phyloP scores from a whole-genome alignment of 2,797 vertebrate species.

The Florisuga fusca region DNA sequence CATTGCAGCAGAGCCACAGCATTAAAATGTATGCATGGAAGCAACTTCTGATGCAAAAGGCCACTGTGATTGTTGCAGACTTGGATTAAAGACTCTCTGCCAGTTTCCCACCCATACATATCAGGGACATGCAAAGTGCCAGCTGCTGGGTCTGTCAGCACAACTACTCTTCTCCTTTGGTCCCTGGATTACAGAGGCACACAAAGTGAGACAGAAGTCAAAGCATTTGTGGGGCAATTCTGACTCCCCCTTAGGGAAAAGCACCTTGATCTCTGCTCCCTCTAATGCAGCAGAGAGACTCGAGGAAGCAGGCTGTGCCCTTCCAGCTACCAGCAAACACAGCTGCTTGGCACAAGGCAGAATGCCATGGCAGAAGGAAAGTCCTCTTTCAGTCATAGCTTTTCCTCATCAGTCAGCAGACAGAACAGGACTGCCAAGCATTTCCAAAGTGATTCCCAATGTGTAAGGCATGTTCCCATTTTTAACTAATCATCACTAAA shows the following conservation, averaged over 20 bases:
- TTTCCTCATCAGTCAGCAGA: not conserved
- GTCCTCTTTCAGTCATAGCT: not conserved
- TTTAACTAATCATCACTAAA: not conserved
- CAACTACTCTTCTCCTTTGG: not conserved
- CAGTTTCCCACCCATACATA: not conserved
- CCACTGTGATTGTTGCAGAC: not conserved
- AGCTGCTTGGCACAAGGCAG: not conserved
- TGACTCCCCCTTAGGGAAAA: not conserved
- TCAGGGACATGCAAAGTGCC: not conserved
- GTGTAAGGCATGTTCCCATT: not conserved
- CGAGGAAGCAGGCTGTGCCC: not conserved
- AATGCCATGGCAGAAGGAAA: not conserved
- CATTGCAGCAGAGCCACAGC: not conserved
- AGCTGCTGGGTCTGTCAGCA: not conserved
- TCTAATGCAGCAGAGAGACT: not conserved
- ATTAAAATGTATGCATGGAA: not conserved
- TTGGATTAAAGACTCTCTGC: not conserved
- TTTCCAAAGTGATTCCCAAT: not conserved
- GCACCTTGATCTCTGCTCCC: not conserved
- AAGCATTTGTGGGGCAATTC: not conserved
- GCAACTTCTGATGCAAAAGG: not conserved
- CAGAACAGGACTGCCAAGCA: not conserved
- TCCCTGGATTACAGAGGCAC: not conserved
- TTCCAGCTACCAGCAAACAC: not conserved
- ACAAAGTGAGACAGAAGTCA: not conserved